phyloP scores from a whole-genome alignment of 1,140 invertebrate species.

The Pomacea maculata region DNA sequence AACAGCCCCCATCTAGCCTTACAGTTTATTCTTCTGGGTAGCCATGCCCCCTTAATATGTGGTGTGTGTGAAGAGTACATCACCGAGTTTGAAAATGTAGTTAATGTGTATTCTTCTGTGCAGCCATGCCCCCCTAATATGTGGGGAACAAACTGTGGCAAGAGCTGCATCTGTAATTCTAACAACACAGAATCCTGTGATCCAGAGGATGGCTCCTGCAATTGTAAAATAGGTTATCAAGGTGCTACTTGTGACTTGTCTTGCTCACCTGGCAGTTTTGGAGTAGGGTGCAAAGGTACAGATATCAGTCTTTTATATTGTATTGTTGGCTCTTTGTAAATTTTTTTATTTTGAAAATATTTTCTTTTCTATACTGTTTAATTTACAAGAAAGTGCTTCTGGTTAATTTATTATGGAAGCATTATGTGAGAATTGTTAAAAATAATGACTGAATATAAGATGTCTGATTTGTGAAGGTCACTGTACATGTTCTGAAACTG shows the following conservation, averaged over 20 bases:
- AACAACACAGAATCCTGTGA: slow-evolving; percentile 72
- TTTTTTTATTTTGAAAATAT: too few relatives aligned
- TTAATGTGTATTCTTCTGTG: slow-evolving; percentile 4
- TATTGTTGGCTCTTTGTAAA: too few relatives aligned
- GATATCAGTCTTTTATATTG: too few relatives aligned
- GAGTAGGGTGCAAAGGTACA: slow-evolving; percentile 37
- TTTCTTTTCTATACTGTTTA: too few relatives aligned
- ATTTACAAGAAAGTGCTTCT: too few relatives aligned
- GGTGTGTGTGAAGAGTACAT: too few relatives aligned
- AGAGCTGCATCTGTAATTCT: slow-evolving; percentile 66
- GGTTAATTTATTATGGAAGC: too few relatives aligned
- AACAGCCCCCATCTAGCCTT: too few relatives aligned
- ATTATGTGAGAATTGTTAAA: too few relatives aligned
- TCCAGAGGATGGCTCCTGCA: slow-evolving; percentile 79
- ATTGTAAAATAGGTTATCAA: slow-evolving; percentile 85
- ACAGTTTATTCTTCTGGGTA: too few relatives aligned
- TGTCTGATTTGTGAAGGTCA: slow-evolving; percentile 69
- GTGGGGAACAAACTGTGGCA: slow-evolving; percentile 34
- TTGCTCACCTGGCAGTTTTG: slow-evolving; percentile 79
- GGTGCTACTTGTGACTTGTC: slow-evolving; percentile 75
- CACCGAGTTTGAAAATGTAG: background rate
- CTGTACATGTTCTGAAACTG: slow-evolving; percentile 56
- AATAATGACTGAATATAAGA: background rate
- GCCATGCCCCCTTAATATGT: too few relatives aligned
- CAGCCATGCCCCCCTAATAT: slow-evolving; percentile 9